Percentiles rank a stretch among this genome's conserved stretches.
Evolutionary conservation across 35 echinoderm and acorn worm species (phyloP).

Genomic region (Stichopus chloronotus): DNA sequence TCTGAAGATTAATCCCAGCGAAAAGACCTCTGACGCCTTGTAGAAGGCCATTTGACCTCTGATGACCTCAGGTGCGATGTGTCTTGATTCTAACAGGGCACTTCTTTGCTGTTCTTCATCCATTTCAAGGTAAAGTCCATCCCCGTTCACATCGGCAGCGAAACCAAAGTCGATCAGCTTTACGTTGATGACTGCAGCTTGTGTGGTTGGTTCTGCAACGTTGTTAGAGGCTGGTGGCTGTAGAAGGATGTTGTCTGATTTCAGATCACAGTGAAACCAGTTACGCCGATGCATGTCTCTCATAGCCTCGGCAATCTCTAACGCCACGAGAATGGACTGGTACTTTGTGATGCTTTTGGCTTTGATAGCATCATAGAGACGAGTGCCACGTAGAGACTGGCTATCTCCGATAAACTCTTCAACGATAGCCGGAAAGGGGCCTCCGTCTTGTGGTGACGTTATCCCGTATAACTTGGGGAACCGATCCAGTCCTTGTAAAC

Average conservation of each 20-base stretch:
- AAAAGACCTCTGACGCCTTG: neutral
- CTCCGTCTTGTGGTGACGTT: neutral
- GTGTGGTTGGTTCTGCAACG: neutral
- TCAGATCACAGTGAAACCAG: no score
- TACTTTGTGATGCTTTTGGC: neutral
- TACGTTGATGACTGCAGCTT: neutral
- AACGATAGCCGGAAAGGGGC: constrained; percentile 9
- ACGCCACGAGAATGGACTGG: neutral
- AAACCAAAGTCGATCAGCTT: neutral
- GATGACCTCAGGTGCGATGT: neutral
- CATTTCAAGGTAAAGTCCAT: neutral
- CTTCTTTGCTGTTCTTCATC: neutral
- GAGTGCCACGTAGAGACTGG: neutral
- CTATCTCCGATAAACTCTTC: constrained; percentile 17
- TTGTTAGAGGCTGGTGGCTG: no score
- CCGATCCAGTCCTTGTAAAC: constrained; percentile 3
- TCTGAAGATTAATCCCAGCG: neutral
- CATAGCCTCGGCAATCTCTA: no score
- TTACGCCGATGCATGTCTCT: no score
- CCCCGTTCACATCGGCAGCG: neutral
- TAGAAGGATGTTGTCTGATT: no score
- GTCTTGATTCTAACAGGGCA: neutral
- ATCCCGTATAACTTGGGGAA: neutral
- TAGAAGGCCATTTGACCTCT: neutral
- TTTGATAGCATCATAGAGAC: neutral